Percentiles rank a stretch among this genome's conserved stretches.
Evolutionary conservation across 2,797 vertebrate species (phyloP).

Genomic region (Psittacula derbiana): DNA sequence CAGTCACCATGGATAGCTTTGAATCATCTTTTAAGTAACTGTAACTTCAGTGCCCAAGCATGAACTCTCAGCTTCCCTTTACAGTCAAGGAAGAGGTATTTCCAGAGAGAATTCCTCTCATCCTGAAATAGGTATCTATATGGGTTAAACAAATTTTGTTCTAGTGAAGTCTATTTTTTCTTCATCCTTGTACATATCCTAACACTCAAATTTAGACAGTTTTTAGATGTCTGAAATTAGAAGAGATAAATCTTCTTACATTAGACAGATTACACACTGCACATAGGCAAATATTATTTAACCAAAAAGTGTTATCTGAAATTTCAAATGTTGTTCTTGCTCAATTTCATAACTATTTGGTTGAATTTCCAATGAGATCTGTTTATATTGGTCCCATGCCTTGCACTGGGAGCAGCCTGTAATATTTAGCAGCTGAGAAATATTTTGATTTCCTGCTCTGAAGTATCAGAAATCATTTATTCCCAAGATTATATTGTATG

Average conservation of each 20-base stretch:
- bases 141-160: neutral
- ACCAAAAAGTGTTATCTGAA: neutral
- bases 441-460: neutral
- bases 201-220: neutral
- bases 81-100: neutral
- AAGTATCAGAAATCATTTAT: neutral
- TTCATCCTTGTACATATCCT: neutral
- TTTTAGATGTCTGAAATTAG: neutral
- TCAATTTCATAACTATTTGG: neutral
- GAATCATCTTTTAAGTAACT: neutral
- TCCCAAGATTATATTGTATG: neutral
- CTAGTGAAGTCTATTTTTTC: neutral
- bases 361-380: neutral
- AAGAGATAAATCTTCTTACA: neutral
- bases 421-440: neutral
- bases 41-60: neutral
- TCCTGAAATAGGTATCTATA: neutral
- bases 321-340: neutral
- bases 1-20: neutral
- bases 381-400: neutral
- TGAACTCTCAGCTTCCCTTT: neutral
- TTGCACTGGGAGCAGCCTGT: neutral
- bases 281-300: neutral
- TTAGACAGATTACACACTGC: neutral
- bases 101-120: neutral